Conservation (phyloP, 2,113 vertebrate genomes). For the Phoxinus phoxinus region DNA sequence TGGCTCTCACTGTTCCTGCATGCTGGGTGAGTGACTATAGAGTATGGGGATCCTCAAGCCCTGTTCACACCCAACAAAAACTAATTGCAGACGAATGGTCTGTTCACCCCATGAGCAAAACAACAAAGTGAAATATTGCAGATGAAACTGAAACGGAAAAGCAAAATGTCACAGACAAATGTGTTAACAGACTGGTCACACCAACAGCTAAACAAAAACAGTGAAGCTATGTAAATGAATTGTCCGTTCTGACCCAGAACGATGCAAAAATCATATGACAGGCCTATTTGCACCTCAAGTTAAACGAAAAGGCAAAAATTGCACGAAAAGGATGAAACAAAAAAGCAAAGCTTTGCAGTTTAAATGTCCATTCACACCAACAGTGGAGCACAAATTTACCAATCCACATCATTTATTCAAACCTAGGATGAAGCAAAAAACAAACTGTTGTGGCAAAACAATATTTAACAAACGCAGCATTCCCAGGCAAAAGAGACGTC, state of each 20-base stretch:
- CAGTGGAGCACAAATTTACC: background rate
- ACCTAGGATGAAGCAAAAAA: background rate
- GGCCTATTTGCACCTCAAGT: background rate
- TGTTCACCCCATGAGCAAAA: background rate
- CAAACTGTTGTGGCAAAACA: no score
- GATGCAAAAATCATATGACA: background rate
- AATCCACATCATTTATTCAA: background rate
- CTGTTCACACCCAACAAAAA: background rate
- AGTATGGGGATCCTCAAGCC: no score
- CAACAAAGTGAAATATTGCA: background rate
- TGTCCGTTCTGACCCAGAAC: background rate
- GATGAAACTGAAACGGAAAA: background rate
- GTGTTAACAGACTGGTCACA: background rate
- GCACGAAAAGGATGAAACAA: background rate
- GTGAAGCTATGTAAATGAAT: background rate
- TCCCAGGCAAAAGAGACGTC: no score
- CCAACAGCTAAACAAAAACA: background rate
- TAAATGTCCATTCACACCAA: background rate
- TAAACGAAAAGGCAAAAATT: background rate
- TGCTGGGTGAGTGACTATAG: constrained; percentile 82
- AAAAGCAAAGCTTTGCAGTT: background rate
- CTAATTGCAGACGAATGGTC: background rate
- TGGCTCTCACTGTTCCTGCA: constrained; percentile 98
- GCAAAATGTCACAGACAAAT: background rate
- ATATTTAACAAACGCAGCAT: no score